These are phyloP conservation scores for Stomatorhinus ivindoensis DNA, from an alignment of 2,113 vertebrate species.

Conservation along the genomic window DNA sequence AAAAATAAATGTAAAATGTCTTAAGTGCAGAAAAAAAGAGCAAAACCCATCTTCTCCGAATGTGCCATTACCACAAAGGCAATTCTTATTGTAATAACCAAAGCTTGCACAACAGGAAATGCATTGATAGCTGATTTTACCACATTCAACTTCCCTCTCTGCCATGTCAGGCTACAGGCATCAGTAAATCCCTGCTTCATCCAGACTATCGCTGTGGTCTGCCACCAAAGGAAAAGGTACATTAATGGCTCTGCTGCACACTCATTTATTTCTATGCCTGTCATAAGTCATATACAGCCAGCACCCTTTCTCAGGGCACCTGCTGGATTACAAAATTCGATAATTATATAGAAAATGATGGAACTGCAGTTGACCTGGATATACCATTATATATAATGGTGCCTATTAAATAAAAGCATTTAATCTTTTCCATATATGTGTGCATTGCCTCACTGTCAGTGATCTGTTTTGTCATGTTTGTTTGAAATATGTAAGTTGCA, in stretches of 20 bases:
- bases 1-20: neutral
- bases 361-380: conserved; percentile 31
- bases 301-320: conserved; percentile 25
- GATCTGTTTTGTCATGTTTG: conserved; percentile 26
- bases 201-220: conserved; percentile 14
- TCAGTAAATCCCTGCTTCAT: neutral
- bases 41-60: neutral
- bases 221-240: conserved; percentile 13
- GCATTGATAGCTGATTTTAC: neutral
- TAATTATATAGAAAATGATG: conserved; percentile 38
- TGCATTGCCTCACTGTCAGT: conserved; percentile 22
- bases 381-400: conserved; percentile 36
- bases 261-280: conserved; percentile 4
- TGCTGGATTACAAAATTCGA: conserved; percentile 38
- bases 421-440: conserved; percentile 32
- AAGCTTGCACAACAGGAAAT: neutral
- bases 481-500: conserved; percentile 27
- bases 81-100: neutral
- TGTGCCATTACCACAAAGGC: neutral
- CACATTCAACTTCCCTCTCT: neutral
- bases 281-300: conserved; percentile 28
- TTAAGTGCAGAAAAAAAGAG: neutral
- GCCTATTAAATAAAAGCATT: conserved; percentile 37
- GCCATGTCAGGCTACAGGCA: neutral
- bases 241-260: neutral